These are phyloP conservation scores for Deroplatys truncata DNA, from an alignment of 2,888 invertebrate genomes.

Conservation along the genomic window DNA sequence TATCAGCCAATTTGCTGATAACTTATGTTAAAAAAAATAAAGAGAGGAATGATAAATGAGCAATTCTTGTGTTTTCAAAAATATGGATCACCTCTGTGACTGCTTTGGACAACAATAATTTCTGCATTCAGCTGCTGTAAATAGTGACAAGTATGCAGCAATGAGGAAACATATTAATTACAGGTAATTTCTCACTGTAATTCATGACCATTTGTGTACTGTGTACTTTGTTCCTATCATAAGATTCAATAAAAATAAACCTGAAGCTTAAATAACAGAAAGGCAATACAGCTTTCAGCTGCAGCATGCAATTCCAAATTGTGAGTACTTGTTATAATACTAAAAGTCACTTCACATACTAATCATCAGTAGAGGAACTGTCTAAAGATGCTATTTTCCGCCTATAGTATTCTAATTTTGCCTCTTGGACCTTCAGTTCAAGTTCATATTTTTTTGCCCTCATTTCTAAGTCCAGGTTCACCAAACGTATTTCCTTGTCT, in stretches of 20 bases:
- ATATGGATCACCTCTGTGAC: too few species aligned
- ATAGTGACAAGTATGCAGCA: too few species aligned
- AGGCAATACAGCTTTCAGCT: not conserved
- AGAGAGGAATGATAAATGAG: too few species aligned
- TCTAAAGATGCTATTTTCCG: slow-evolving; percentile 18
- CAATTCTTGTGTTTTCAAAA: too few species aligned
- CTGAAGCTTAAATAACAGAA: not conserved
- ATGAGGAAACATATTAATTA: too few species aligned
- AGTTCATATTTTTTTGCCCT: slow-evolving; percentile 22
- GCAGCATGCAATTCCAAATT: not conserved
- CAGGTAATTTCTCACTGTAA: too few species aligned
- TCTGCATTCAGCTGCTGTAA: too few species aligned
- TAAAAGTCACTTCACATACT: not conserved
- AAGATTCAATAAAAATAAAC: not conserved
- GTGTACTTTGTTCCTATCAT: too few species aligned
- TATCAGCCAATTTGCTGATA: too few species aligned
- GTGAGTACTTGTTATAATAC: slow-evolving; percentile 27
- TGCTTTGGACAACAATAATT: too few species aligned
- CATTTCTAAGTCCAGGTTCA: slow-evolving; percentile 25
- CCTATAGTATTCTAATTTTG: slow-evolving; percentile 26
- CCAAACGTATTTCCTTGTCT: slow-evolving; percentile 21
- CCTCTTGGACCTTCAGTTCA: slow-evolving; percentile 25
- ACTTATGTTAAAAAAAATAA: too few species aligned
- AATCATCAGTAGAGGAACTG: not conserved
- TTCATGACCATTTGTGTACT: too few species aligned